Base-by-base conservation (phyloP, 2,797 vertebrate genomes). In the Pangasius djambal region DNA sequence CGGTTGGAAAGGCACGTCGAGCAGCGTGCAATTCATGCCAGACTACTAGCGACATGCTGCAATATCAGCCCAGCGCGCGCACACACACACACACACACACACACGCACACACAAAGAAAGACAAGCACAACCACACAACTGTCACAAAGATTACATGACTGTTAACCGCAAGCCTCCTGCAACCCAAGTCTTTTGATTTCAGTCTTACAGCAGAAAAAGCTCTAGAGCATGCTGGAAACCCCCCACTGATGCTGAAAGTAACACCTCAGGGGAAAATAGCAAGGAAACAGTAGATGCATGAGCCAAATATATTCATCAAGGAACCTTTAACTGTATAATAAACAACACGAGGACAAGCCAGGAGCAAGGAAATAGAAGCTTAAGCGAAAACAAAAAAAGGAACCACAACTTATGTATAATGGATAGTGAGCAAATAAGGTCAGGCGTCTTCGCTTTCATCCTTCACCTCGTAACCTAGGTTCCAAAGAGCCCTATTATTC, bases 291-390 rank as follows among this genome's bases (percentile, higher is more conserved):
- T 72, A 87, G 15, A 77, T 34, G 72, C 52, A 83, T 4, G 1
- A 83, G 31, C 75, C 31, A 85, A 87, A 89, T 77, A 85, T n/a
- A 83, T 22, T 85, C 75, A 85, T 88, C 69, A 87, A 79, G 74
- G 28, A n/a, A 31, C 16, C 37, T 78, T 31, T 50, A 22, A 34
- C 40, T 63, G 37, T 13, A 63, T 22, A 50, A 63, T 31, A 78
- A 87, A 87, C n/a, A 59, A 87, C 52, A 55, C 37, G 13, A 61
- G 44, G 55, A 84, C 37, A 88, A 31, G 83, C 52, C 61, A 28
- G 18, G 52, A 72, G 34, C 31, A 70, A 67, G 34, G 18, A 63
- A 13, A 74, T 6, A 16, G 1, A 70, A 44, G 22, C n/a, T 50
- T 48, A 50, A 28, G 22, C 12, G 20, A 84, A 81, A 86, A 18